Evolutionary conservation across 2,113 vertebrate species (phyloP).

Genomic region (Mola mola): DNA sequence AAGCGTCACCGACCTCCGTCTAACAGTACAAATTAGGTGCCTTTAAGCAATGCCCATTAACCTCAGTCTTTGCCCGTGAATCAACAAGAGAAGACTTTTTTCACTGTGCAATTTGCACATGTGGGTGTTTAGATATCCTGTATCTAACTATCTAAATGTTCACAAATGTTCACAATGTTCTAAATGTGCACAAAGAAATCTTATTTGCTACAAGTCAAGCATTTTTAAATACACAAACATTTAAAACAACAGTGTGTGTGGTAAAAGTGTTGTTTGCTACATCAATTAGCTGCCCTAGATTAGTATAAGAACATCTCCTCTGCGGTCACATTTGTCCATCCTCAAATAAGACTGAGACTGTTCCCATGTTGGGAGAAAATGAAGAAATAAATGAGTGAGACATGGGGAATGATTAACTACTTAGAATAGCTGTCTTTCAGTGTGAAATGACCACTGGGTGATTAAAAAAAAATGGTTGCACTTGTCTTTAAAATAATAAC

Average conservation of each 20-base stretch:
- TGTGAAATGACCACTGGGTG: conserved; percentile 33
- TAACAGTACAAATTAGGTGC: conserved; percentile 28
- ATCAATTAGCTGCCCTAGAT: too few species aligned
- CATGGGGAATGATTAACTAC: conserved; percentile 65
- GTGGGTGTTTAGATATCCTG: conserved; percentile 15
- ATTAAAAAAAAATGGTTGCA: conserved; percentile 31
- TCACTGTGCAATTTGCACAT: background rate
- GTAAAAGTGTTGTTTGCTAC: background rate
- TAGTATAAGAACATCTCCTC: conserved; percentile 42
- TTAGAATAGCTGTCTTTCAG: conserved; percentile 26
- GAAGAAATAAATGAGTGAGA: conserved; percentile 71
- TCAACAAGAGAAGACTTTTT: conserved; percentile 4
- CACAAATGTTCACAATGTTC: too few species aligned
- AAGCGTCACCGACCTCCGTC: conserved; percentile 36
- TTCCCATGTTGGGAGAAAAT: conserved; percentile 59
- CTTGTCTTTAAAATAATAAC: conserved; percentile 18
- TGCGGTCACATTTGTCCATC: conserved; percentile 42
- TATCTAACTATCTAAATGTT: too few species aligned
- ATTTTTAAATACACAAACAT: conserved; percentile 2
- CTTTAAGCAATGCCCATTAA: conserved; percentile 39
- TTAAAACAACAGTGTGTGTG: conserved; percentile 12
- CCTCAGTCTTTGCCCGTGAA: conserved; percentile 16
- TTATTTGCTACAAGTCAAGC: background rate
- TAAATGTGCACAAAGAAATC: background rate
- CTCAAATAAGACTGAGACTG: conserved; percentile 43